Conservation (phyloP, 2,888 invertebrate genomes). For the Uloborus plumipes region DNA sequence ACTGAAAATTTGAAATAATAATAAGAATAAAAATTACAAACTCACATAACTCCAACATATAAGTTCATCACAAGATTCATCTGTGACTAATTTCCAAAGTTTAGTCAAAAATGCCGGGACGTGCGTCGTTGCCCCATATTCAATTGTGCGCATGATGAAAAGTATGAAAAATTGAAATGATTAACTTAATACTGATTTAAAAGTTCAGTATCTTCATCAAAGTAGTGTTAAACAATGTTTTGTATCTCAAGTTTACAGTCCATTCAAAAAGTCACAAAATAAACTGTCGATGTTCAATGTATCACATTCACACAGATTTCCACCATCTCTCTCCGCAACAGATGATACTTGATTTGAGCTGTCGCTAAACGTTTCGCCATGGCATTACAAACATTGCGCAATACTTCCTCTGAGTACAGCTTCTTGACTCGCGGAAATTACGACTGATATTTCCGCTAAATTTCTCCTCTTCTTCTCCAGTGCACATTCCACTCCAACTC, state of each 20-base stretch:
- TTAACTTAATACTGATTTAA: conserved; percentile 5
- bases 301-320: too few species aligned
- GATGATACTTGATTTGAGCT: background rate
- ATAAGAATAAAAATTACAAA: conserved; percentile 67
- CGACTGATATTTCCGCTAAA: background rate
- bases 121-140: conserved; percentile 65
- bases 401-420: conserved; percentile 11
- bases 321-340: too few species aligned
- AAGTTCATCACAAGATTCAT: conserved; percentile 88
- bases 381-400: conserved; percentile 42
- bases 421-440: background rate
- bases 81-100: conserved; percentile 94
- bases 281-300: background rate
- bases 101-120: conserved; percentile 95
- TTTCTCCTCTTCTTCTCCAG: background rate
- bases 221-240: conserved; percentile 9
- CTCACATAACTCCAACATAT: conserved; percentile 94
- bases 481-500: too few species aligned
- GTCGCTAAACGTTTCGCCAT: background rate
- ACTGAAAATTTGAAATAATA: too few species aligned
- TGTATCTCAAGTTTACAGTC: conserved; percentile 1
- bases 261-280: background rate
- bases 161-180: conserved; percentile 18
- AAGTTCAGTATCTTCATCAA: conserved; percentile 17
- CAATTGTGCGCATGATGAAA: conserved; percentile 61